phyloP scores from a whole-genome alignment of 1,140 invertebrate genomes.

The Sycophila sp. region DNA sequence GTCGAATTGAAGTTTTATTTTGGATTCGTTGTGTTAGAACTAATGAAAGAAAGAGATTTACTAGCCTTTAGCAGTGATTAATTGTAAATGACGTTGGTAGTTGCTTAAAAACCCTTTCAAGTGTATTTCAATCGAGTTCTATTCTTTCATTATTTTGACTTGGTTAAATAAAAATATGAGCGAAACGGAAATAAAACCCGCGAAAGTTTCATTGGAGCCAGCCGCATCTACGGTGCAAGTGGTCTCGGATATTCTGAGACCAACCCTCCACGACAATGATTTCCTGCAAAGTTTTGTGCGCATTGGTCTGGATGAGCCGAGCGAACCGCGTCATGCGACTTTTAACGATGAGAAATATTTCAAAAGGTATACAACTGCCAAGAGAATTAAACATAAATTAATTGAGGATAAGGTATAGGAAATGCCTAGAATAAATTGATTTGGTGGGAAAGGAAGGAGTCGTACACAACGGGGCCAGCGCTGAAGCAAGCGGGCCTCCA shows the following conservation, averaged over 20 bases:
- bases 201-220: too few species aligned
- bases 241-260: conserved; percentile 55
- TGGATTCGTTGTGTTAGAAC: too few species aligned
- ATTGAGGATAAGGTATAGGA: too few species aligned
- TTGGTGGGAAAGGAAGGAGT: conserved; percentile 3
- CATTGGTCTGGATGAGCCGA: conserved; percentile 65
- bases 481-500: background rate
- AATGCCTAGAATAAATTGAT: background rate
- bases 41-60: too few species aligned
- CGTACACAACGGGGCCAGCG: background rate
- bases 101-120: too few species aligned
- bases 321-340: conserved; percentile 20
- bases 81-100: too few species aligned
- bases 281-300: conserved; percentile 80
- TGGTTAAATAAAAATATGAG: background rate
- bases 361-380: conserved; percentile 25
- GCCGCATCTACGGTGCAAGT: background rate
- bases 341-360: background rate
- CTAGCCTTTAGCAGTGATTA: too few species aligned
- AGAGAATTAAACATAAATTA: background rate
- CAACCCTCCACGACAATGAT: conserved; percentile 72
- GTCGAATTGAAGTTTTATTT: too few species aligned
- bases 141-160: too few species aligned
- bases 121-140: too few species aligned
- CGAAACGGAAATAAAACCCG: background rate